Evolutionary conservation across 1,140 invertebrate genomes (phyloP).

Genomic region (Harpegnathos saltator): DNA sequence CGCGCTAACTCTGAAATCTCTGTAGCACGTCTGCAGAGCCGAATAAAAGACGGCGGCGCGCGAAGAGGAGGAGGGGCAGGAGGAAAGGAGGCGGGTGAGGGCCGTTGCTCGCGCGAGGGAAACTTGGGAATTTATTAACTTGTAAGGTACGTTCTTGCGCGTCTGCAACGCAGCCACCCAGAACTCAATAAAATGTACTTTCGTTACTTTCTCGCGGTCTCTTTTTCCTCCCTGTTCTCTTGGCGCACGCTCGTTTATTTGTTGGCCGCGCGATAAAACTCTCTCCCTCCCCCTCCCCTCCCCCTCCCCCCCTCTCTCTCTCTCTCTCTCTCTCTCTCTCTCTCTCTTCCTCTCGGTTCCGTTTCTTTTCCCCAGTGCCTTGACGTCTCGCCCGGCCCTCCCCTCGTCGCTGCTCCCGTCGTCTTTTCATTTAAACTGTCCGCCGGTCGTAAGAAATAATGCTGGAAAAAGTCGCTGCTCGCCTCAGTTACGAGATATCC

Average conservation of each 20-base stretch:
- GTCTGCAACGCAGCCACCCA: conserved; percentile 60
- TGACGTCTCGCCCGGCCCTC: background rate
- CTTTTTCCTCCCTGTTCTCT: conserved; percentile 34
- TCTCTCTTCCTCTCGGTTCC: background rate
- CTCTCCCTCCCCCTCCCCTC: conserved; percentile 15
- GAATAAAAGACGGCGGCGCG: conserved; percentile 42
- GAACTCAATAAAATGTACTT: conserved; percentile 71
- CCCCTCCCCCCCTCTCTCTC: conserved; percentile 14
- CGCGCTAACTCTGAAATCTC: conserved; percentile 44
- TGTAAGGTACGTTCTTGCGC: conserved; percentile 72
- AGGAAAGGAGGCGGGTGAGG: conserved; percentile 32
- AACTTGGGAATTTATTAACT: conserved; percentile 73
- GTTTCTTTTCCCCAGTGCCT: conserved; percentile 17
- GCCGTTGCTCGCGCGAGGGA: conserved; percentile 52
- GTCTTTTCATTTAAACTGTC: conserved; percentile 70
- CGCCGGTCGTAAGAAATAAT: conserved; percentile 63
- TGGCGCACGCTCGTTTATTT: conserved; percentile 65
- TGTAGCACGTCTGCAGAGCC: background rate
- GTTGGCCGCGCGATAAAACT: conserved; percentile 70
- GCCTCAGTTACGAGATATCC: conserved; percentile 59
- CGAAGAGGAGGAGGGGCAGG: too few species aligned
- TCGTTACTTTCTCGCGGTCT: conserved; percentile 71
- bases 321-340: conserved; percentile 8
- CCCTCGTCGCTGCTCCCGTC: background rate
- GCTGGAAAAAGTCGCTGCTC: conserved; percentile 63